phyloP scores from a whole-genome alignment of 2,797 vertebrate genomes.

The Choloepus didactylus region DNA sequence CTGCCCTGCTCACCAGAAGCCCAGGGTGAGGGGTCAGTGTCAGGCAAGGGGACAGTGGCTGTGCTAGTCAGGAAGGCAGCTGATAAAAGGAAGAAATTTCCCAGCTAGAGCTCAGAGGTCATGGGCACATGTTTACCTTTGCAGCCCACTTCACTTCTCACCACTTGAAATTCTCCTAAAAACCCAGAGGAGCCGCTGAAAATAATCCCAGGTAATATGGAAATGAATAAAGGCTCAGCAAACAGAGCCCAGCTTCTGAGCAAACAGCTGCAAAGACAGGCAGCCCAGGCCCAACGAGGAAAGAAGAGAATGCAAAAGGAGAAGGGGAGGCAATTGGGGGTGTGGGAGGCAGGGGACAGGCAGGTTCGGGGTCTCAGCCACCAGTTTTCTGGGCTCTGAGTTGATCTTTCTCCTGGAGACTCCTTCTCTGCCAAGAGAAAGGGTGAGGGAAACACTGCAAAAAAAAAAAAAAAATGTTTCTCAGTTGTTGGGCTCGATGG shows the following conservation, averaged over 20 bases:
- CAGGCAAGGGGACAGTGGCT: background rate
- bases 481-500: background rate
- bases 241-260: conserved; percentile 81
- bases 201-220: conserved; percentile 82
- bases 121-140: conserved; percentile 63
- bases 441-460: background rate
- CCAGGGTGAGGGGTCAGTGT: background rate
- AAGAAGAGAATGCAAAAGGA: conserved; percentile 18
- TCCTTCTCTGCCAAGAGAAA: background rate
- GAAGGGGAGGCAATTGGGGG: background rate
- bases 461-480: background rate
- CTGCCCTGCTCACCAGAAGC: background rate
- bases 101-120: background rate
- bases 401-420: background rate
- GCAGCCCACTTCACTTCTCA: conserved; percentile 47
- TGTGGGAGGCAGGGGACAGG: background rate
- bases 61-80: background rate
- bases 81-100: background rate
- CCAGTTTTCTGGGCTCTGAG: background rate
- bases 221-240: conserved; percentile 82
- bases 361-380: background rate
- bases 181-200: conserved; percentile 80
- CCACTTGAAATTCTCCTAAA: conserved; percentile 81
- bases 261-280: conserved; percentile 74
- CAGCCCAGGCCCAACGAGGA: conserved; percentile 7